Evolutionary conservation across 2,888 invertebrate species (phyloP), one percentile per base, ranked within the genome.

Genomic region (Dascillus cervinus): DNA sequence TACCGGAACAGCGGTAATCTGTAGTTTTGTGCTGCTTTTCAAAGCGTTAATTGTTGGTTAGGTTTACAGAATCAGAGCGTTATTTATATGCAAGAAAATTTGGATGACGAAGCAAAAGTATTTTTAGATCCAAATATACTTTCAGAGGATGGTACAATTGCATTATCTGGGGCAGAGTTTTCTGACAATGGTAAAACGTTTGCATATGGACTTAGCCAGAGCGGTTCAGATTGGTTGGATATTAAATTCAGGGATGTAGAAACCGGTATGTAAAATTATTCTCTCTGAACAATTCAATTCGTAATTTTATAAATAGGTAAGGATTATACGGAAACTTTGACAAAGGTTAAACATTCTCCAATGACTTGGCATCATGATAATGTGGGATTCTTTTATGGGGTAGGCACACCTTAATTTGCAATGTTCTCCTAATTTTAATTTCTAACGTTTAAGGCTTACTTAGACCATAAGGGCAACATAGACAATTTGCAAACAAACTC

Each of bases 21-120:
- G n/a, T 21, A 13, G 4, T 9, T 11, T 3, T 20, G 13, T 14
- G 12, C 15, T 5, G 19, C 9, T 5, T 8, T 31, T 8, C 8
- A 26, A 17, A 11, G 8, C 17, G 24, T 11, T 17, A 10, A 13
- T 21, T 17, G 17, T 22, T 23, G 17, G 47, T 36, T 34, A 60
- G 97, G 97, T 1, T 71, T 98, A 33, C 97, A 98, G 67, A 96
- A 98, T 66, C 97, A 98, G 64, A 95, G 92, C 67, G 94, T 96
- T 6, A 66, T 94, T 44, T 96, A 90, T 67, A 81, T 89, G 13
- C 89, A 90, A 71, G 81, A 88, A 50, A 44, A 34, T 12, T 58
- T 92, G 41, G 74, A 81, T 11, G 77, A 75, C 13, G 84, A 91
- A 55, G 76, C 85, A 5, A 71, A 71, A 35, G 80, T 94, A 14